Evolutionary conservation across 2,888 invertebrate genomes (phyloP), one percentile per base, ranked within the genome.

Genomic region (Hylaea fasciaria): DNA sequence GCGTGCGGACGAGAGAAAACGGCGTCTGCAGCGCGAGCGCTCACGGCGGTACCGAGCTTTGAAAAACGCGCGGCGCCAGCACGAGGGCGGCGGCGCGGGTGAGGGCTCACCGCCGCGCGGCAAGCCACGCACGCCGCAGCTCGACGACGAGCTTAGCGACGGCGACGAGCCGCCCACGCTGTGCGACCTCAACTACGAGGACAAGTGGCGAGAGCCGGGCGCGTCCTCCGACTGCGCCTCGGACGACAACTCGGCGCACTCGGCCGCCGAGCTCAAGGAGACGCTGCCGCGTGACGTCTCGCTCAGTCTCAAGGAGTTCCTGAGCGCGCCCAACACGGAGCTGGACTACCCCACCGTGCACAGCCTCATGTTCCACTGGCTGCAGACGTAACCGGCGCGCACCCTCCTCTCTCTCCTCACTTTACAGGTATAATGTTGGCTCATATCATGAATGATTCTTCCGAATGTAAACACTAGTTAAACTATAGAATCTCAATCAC

Each of bases 331-430:
- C 22, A 89, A 91, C 57, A 86, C 88, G 0, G 92, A 91, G 77
- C 80, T 92, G 10, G 92, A 92, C 80, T 91, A 91, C 71, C 87
- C 88, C 39, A 91, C 92, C 0, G 89, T 92, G 70, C 92, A 92
- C 83, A 91, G 91, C 74, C 91, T 92, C 68, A 92, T 92, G 92
- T 90, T 92, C 74, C 92, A 92, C 77, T 92, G 92, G 92, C 80
- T 92, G 78, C 92, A 92, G 71, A 91, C 92, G 86, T 92, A 92
- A 87, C 67, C 68, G 16, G 17, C 35, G 11, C 67, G 67, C 57
- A 51, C 57, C 43, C 46, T 28, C 53, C 61, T 39, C 69, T 37
- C 57, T 16, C 60, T 60, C 65, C 55, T 64, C 64, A 55, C 64
- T 54, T 49, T 63, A 62, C 74, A 71, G 65, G 70, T 71, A 66